Base-by-base conservation (phyloP, 2,113 vertebrate genomes). In the Hiodon alosoides region DNA sequence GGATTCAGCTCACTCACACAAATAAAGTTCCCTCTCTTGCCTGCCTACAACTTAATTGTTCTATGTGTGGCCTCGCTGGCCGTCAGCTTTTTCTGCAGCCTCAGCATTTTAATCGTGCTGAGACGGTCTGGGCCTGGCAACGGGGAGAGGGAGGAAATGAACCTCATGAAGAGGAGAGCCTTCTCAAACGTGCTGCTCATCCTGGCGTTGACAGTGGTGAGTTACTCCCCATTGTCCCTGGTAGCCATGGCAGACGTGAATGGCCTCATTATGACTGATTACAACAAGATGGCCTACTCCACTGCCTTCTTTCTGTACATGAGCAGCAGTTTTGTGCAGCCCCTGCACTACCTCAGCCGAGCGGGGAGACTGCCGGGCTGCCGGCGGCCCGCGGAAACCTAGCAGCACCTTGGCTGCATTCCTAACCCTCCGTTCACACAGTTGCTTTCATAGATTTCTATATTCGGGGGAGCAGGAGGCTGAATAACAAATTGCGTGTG, bases 1-100 rank as follows among this genome's bases (percentile, higher is more conserved):
- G 50, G 50, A 2, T 53, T 53, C 5, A 17, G 71, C 8, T 8
- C 1, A 7, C 4, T 55, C n/a, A 61, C 4, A 61, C 8, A 2
- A 31, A 31, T 31, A 31, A 31, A 31, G 31, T 31, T 53, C 53
- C 53, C 2, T 53, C 9, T 0, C 53, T n/a, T 7, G 48, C n/a
- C 13, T n/a, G n/a, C 0, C 8, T 52, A n/a, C 13, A 16, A 4
- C 8, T 5, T 53, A 0, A 8, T 3, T n/a, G 3, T 53, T 2
- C 13, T 17, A 46, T 67, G 46, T 52, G 4, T 47, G 2, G 3
- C 46, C 9, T 17, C 58, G 7, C 64, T 74, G 4, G 13, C 4
- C 11, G 5, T 74, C 31, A 10, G 67, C 52, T 13, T 11, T 8
- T 74, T 57, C 73, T 74, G 64, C 73, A 74, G 73, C 73, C 2